Evolutionary conservation across 1,140 invertebrate genomes (phyloP).

Genomic region (Sarcophaga bullata): DNA sequence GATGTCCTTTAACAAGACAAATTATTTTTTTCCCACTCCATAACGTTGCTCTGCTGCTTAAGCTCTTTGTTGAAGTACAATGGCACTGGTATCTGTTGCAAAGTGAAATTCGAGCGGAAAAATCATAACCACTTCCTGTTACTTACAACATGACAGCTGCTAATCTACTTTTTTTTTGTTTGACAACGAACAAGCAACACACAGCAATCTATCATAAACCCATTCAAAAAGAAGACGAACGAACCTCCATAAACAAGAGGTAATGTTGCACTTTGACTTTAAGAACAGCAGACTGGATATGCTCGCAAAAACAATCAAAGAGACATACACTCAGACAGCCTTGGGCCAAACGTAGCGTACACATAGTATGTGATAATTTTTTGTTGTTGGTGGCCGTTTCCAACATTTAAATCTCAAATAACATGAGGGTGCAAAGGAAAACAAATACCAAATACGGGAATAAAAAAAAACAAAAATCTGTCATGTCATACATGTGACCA

Average conservation of each 20-base stretch:
- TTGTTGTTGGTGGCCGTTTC: not conserved
- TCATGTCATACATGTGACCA: slow-evolving; percentile 5
- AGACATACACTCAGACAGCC: not conserved
- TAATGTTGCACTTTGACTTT: slow-evolving; percentile 10
- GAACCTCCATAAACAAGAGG: not conserved
- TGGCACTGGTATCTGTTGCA: slow-evolving; percentile 2
- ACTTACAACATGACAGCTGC: slow-evolving; percentile 23
- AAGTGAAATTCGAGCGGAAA: not conserved
- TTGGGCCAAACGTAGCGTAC: too few relatives aligned
- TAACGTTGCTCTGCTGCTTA: not conserved
- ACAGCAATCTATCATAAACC: not conserved
- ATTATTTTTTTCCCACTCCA: not conserved
- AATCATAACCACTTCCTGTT: slow-evolving; percentile 23
- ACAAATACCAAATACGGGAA: not conserved
- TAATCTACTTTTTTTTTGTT: not conserved
- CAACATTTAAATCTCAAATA: not conserved
- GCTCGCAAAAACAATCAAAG: not conserved
- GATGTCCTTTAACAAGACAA: too few relatives aligned
- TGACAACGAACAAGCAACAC: not conserved
- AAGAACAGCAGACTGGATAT: not conserved
- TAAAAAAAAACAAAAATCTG: not conserved
- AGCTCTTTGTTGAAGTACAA: not conserved
- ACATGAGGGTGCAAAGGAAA: not conserved
- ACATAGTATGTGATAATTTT: not conserved
- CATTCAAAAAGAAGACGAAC: not conserved